Evolutionary conservation across 2,797 vertebrate species (phyloP).

Genomic region (Simalia tracyae): DNA sequence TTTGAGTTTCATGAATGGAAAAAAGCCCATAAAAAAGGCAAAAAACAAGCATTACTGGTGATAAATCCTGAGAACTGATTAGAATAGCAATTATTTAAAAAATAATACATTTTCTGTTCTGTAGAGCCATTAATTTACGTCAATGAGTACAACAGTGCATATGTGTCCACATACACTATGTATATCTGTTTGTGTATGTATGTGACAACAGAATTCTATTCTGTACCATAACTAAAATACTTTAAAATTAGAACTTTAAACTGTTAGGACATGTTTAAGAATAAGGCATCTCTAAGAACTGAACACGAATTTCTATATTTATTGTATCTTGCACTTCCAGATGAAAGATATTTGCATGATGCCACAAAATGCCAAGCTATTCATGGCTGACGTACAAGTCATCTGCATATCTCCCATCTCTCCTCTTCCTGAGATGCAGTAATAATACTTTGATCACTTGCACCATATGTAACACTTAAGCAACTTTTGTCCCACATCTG

Average conservation of each 20-base stretch:
- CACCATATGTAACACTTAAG: not conserved
- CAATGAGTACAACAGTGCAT: not conserved
- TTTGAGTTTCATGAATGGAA: not conserved
- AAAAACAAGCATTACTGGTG: not conserved
- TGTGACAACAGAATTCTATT: not conserved
- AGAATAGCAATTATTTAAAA: not conserved
- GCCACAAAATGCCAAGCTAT: not conserved
- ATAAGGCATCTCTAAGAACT: not conserved
- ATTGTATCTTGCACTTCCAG: not conserved
- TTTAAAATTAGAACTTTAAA: slow-evolving; percentile 8
- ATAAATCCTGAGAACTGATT: not conserved
- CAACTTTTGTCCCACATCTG: not conserved
- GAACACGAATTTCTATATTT: not conserved
- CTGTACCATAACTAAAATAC: not conserved
- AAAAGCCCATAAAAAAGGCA: not conserved
- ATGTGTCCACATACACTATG: not conserved
- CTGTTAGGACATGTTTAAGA: not conserved
- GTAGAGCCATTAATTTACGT: not conserved
- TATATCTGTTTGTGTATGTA: not conserved
- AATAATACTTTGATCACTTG: not conserved
- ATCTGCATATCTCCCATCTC: no score
- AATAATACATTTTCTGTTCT: no score
- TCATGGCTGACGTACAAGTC: not conserved
- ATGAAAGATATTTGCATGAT: not conserved
- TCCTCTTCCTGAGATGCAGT: not conserved